Base-by-base conservation (phyloP, 2,113 vertebrate species). In the Myocastor coypus region DNA sequence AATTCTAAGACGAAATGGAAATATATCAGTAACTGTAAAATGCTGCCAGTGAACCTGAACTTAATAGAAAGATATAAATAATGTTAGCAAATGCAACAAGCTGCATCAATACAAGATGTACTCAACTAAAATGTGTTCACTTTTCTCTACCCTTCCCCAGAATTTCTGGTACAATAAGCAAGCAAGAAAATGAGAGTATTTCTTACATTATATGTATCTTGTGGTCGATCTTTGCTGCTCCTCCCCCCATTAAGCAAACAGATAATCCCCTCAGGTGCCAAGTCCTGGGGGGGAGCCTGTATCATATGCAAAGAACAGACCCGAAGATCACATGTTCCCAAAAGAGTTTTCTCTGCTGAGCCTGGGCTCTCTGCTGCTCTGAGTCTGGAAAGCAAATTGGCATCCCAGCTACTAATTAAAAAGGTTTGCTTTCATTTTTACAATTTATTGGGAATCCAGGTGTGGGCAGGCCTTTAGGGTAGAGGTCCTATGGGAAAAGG, bases 1-100 rank as follows among this genome's bases (percentile, higher is more conserved):
- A 92, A 87, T 40, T 89, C 37, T 92, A 96, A 92, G 24, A 50
- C 66, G 93, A 96, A 95, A 95, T 7, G 82, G 89, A 94, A 96
- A 71, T 32, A 85, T 75, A 42, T 66, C 40, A 69, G 34, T 66
- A 81, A 16, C 57, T 86, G 22, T 63, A 91, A 93, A 87, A 95
- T 32, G 22, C 68, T 87, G 71, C 80, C 71, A 96, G 86, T 24
- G 17, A 94, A 93, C 66, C 12, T 61, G 64, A 94, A 52, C 20
- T 52, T 78, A 89, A 71, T 19, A 95, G 87, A 78, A 94, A 91
- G 83, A 52, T 40, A 89, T 22, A 92, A 94, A 87, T 92, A 92
- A 92, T 66, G 42, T 88, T 12, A 96, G 52, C 30, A 68, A 89
- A 89, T 89, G 83, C 75, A 93, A 89, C 3, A 69, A 94, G 42